These are phyloP conservation scores for Hypolimnas misippus DNA, from an alignment of 2,888 invertebrate species.

Conservation along the genomic window DNA sequence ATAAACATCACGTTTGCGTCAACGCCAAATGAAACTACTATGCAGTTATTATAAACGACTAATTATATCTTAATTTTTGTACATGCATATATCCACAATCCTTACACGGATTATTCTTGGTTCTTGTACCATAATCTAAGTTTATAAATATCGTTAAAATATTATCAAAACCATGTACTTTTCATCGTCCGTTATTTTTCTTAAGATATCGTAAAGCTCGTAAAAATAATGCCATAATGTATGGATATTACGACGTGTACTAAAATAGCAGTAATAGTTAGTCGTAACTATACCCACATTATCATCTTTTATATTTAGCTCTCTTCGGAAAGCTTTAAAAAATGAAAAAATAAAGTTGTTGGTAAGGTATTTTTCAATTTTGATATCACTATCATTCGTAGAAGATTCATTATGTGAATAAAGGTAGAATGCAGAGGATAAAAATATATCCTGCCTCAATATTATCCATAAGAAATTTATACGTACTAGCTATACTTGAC, in stretches of 20 bases:
- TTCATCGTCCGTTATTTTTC: constrained; percentile 13
- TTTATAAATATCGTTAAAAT: neutral
- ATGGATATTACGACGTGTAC: constrained; percentile 32
- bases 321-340: constrained; percentile 13
- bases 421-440: constrained; percentile 30
- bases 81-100: too few species aligned
- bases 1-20: too few species aligned
- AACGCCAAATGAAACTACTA: too few species aligned
- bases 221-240: constrained; percentile 35
- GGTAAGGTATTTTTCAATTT: constrained; percentile 30
- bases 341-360: constrained; percentile 21
- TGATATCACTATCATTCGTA: constrained; percentile 33
- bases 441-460: constrained; percentile 33
- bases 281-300: constrained; percentile 36
- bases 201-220: constrained; percentile 19
- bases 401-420: constrained; percentile 37
- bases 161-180: neutral
- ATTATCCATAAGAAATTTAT: constrained; percentile 34
- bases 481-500: constrained; percentile 23
- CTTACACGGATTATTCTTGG: too few species aligned
- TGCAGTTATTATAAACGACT: too few species aligned
- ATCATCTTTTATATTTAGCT: constrained; percentile 30
- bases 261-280: constrained; percentile 31
- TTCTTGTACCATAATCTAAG: too few species aligned
- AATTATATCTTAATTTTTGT: too few species aligned